A percentile compares a stretch with the other conserved stretches of the same genome.
These are phyloP conservation scores for Nesogale talazaci DNA, from an alignment of 2,113 vertebrate genomes.

Conservation along the genomic window DNA sequence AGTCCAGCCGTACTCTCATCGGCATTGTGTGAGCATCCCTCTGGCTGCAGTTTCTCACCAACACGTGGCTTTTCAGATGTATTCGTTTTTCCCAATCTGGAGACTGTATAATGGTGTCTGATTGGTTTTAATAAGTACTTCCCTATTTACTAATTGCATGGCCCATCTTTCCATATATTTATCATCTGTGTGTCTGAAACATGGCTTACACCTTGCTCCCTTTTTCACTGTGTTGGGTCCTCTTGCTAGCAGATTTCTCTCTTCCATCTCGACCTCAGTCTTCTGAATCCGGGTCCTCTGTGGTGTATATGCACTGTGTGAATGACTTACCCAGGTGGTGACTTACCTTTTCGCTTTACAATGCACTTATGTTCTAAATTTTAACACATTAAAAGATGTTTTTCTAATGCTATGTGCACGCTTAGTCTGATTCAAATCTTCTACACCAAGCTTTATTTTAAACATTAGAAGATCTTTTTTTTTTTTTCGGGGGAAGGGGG, in stretches of 20 bases:
- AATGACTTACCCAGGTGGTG: background rate
- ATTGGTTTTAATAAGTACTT: conserved; percentile 7
- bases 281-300: conserved; percentile 7
- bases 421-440: background rate
- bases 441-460: background rate
- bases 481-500: too few relatives aligned
- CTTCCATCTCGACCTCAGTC: background rate
- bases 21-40: background rate
- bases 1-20: background rate
- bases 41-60: background rate
- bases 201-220: background rate
- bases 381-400: background rate
- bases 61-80: conserved; percentile 4
- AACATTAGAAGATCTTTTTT: background rate
- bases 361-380: background rate
- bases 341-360: background rate
- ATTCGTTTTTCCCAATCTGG: background rate
- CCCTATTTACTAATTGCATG: background rate
- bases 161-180: background rate
- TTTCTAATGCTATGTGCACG: background rate
- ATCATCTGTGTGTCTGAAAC: background rate
- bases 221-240: background rate
- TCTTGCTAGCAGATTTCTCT: background rate
- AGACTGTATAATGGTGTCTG: background rate
- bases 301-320: background rate